Conservation (phyloP, 2,888 invertebrate species). For the Terebella lapidaria region DNA sequence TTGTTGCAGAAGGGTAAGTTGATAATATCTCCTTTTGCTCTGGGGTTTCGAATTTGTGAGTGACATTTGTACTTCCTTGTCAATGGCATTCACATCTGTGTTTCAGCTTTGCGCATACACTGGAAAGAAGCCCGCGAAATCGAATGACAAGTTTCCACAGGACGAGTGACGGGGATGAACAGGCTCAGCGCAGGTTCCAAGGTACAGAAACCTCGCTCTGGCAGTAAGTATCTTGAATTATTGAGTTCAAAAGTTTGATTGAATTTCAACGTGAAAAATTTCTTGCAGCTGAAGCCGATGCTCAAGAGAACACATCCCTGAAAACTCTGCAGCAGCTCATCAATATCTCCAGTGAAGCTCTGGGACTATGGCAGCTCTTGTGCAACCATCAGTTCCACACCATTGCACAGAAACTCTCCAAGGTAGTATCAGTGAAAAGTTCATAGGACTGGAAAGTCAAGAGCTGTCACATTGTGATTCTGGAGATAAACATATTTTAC, state of each 20-base stretch:
- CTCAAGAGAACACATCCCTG: slow-evolving; percentile 52
- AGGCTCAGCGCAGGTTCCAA: background rate
- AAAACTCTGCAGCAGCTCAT: slow-evolving; percentile 50
- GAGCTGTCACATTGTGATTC: no score
- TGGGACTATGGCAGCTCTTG: slow-evolving; percentile 87
- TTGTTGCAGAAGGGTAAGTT: slow-evolving; percentile 38
- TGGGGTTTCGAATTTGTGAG: background rate
- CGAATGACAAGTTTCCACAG: background rate
- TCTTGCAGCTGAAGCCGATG: slow-evolving; percentile 42
- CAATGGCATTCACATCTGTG: no score
- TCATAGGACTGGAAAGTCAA: background rate
- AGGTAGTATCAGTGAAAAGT: slow-evolving; percentile 40
- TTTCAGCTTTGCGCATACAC: background rate
- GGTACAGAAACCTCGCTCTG: no score
- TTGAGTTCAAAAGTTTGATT: no score
- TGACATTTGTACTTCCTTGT: background rate
- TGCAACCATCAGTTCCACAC: slow-evolving; percentile 87
- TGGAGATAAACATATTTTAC: no score
- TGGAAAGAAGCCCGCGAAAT: background rate
- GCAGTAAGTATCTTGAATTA: no score
- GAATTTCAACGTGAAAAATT: no score
- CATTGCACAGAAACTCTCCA: slow-evolving; percentile 49
- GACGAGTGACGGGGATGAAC: background rate
- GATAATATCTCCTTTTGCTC: background rate
- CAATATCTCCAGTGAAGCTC: slow-evolving; percentile 77